Base-by-base conservation (phyloP, 2,888 invertebrate genomes). In the Cosmia trapezina region DNA sequence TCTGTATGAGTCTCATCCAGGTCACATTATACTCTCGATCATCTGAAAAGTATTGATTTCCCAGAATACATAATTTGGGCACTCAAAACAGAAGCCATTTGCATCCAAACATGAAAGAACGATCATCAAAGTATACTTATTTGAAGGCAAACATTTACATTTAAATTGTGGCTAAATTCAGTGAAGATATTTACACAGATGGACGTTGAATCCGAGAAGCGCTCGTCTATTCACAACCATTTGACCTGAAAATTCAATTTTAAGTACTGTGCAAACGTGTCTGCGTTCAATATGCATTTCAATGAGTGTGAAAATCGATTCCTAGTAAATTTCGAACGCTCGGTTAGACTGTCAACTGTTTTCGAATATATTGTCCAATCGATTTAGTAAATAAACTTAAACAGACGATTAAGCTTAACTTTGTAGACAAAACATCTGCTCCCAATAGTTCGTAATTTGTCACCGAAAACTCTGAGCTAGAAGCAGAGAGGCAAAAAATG, bases 181-280 rank as follows among this genome's bases (percentile, higher is more conserved):
- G 49, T 54, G 41, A 63, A 78, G 56, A 72, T 68, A 73, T 67
- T 79, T 66, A 7, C 28, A 28, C 57, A 62, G 43, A 59, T 63
- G 45, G 33, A 65, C 37, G 59, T 11, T n/a, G 28, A 79, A 79
- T 69, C 14, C 53, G 53, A 69, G 62, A 69, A 64, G 17, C 41
- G 61, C 37, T 72, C 2, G 22, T 53, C 67, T 56, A 78, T 82
- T 80, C 67, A 71, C 43, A 73, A 49, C 61, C 61, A 65, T 84
- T 79, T 82, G 62, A 83, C 61, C 63, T 53, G 75, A 73, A 82
- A 57, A 78, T 84, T 78, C 76, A 76, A 81, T 84, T 87, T 78
- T 75, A 76, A 83, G 76, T 67, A 76, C 80, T 79, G 63, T 70
- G 78, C 76, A 82, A 85, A 82, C 72, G 65, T 73, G 63, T 73